phyloP scores from a whole-genome alignment of 2,113 vertebrate genomes.

The Sander lucioperca region DNA sequence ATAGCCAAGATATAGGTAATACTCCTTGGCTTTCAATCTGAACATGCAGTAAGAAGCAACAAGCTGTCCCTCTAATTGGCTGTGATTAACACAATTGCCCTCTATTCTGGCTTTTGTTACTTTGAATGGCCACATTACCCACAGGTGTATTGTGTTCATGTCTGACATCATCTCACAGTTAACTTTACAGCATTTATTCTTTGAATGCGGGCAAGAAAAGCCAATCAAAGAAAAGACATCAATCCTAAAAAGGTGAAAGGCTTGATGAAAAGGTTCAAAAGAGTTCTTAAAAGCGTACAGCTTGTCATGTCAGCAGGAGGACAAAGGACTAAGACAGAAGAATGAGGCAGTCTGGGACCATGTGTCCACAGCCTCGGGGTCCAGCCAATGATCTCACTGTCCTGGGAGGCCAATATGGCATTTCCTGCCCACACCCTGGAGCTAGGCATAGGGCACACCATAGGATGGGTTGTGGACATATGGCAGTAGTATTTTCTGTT shows the following conservation, averaged over 20 bases:
- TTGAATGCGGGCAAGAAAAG: conserved; percentile 7
- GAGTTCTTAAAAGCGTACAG: conserved; percentile 45
- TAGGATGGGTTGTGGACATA: conserved; percentile 59
- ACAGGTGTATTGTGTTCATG: conserved; percentile 14
- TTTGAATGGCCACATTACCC: conserved; percentile 5
- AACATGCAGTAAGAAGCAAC: conserved; percentile 17
- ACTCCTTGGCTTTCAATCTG: conserved; percentile 18
- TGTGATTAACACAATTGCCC: conserved; percentile 21
- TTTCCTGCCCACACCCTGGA: conserved; percentile 68
- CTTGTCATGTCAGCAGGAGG: conserved; percentile 57
- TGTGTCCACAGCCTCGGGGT: conserved; percentile 75
- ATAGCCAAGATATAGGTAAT: conserved; percentile 65
- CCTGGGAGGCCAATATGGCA: conserved; percentile 73
- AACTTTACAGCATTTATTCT: conserved; percentile 19
- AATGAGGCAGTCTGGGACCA: conserved; percentile 65
- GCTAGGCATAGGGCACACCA: conserved; percentile 41
- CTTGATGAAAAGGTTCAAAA: conserved; percentile 48
- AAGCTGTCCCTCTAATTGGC: conserved; percentile 30
- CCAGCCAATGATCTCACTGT: conserved; percentile 66
- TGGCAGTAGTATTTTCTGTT: conserved; percentile 55
- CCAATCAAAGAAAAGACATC: conserved; percentile 23
- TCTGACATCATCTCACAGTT: conserved; percentile 9
- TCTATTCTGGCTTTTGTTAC: conserved; percentile 1
- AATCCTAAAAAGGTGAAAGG: conserved; percentile 13
- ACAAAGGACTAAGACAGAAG: conserved; percentile 56